Evolutionary conservation across 2,797 vertebrate genomes (phyloP).

Genomic region (Mormyrus proboscirostris): DNA sequence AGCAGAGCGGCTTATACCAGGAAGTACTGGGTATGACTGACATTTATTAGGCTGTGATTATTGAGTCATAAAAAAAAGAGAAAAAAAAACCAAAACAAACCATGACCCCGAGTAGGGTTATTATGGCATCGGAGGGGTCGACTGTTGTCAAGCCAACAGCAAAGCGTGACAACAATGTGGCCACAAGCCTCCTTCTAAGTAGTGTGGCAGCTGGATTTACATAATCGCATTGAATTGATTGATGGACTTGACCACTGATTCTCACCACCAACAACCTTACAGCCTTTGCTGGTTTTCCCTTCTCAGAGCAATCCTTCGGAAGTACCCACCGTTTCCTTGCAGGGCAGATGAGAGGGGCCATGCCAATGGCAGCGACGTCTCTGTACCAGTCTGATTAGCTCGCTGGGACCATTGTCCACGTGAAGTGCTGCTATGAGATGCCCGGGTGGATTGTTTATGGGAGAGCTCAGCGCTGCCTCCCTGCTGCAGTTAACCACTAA

Average conservation of each 20-base stretch:
- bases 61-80: not conserved
- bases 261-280: not conserved
- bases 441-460: conserved; percentile 39
- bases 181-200: conserved; percentile 5
- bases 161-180: not conserved
- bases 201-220: conserved; percentile 53
- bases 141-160: not conserved
- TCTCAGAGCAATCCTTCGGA: not conserved
- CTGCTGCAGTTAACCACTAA: conserved; percentile 26
- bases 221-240: conserved; percentile 50
- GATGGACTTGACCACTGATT: conserved; percentile 40
- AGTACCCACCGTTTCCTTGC: not conserved
- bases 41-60: not conserved
- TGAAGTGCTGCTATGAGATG: conserved; percentile 52
- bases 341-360: not conserved
- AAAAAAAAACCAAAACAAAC: not conserved
- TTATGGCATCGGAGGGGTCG: not conserved
- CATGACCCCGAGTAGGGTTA: not conserved
- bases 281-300: not conserved
- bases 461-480: conserved; percentile 26
- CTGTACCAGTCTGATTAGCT: conserved; percentile 51
- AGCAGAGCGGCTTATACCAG: not conserved
- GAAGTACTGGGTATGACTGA: not conserved
- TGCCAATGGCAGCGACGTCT: conserved; percentile 28
- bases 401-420: conserved; percentile 39